These are phyloP conservation scores for Bagarius yarrelli DNA, from an alignment of 2,113 vertebrate genomes.

Conservation along the genomic window DNA sequence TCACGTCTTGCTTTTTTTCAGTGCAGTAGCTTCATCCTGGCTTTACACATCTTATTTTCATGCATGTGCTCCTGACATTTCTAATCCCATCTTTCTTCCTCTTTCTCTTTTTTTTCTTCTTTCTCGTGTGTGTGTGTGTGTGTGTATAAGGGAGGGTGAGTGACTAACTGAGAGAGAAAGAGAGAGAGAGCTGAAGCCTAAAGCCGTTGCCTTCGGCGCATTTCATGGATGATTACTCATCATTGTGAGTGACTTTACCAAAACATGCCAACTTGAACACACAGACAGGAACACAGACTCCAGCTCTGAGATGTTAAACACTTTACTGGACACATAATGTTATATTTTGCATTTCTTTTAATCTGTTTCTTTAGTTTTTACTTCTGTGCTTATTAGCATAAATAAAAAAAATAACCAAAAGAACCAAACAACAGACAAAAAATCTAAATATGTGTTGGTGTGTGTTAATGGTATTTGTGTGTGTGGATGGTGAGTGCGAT, in stretches of 20 bases:
- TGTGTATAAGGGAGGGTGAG: background rate
- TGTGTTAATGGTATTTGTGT: no score
- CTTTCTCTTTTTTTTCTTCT: background rate
- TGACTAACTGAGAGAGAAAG: no score
- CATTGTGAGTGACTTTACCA: conserved; percentile 53
- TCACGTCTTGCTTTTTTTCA: conserved; percentile 3
- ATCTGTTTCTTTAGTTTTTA: no score
- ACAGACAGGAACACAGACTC: conserved; percentile 10
- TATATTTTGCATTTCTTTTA: conserved; percentile 33
- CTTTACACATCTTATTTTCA: conserved; percentile 26
- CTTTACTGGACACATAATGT: conserved; percentile 1
- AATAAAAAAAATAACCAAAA: no score
- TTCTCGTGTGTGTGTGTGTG: background rate
- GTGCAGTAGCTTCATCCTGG: conserved; percentile 24
- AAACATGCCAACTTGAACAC: conserved; percentile 46
- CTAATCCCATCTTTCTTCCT: conserved; percentile 15
- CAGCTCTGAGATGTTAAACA: background rate
- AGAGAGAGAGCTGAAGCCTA: conserved; percentile 35
- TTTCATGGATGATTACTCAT: conserved; percentile 57
- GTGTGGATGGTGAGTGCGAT: no score
- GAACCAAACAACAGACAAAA: no score
- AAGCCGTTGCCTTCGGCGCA: conserved; percentile 50
- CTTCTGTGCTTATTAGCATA: no score
- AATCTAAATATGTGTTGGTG: no score
- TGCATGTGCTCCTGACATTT: conserved; percentile 28